Base-by-base conservation (phyloP, 2,113 vertebrate species). In the Telmatochromis sp. region DNA sequence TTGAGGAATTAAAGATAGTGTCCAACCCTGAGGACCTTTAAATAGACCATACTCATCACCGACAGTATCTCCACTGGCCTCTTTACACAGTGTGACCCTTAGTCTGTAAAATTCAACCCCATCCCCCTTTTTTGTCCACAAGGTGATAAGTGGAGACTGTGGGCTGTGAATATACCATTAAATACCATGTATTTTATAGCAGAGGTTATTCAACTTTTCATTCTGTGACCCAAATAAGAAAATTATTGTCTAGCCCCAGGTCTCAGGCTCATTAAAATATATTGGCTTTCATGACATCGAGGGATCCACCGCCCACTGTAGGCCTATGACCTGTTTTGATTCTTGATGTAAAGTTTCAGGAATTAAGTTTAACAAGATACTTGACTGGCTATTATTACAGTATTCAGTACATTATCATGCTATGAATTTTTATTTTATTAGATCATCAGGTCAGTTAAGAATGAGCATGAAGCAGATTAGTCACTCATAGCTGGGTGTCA, bases 261-360 rank as follows among this genome's bases (percentile, higher is more conserved):
- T 92, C 93, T 91, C 91, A 82, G 60, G 58, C 89, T 90, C 87
- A 93, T 91, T 93, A 93, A 93, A 91, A 89, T 90, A 91, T 93
- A 94, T 93, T 93, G 89, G 91, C 87, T 93, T 87, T 26, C 80
- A 63, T 87, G 80, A 89, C 85, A 89, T 84, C 78, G 4, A 65
- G 93, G 90, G 87, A 86, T 51, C 54, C 73, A 45, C 42, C 17
- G 8, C 53, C 82, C 78, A 83, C 88, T 82, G 81, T 85, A 83
- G 84, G 86, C 86, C 85, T 82, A 58, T 88, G 84, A 92, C 82
- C 88, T 88, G 87, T 89, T 91, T 82, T 79, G 83, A 71, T 80
- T 93, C 75, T 88, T 65, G 78, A 90, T 85, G 89, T 89, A 83
- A 92, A 89, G 90, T 87, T 90, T 88, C 47, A 89, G 73, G 80